Percentiles rank a stretch among this genome's conserved stretches.
These are phyloP conservation scores for Danionella dracula DNA, from an alignment of 2,797 vertebrate species.

Conservation along the genomic window DNA sequence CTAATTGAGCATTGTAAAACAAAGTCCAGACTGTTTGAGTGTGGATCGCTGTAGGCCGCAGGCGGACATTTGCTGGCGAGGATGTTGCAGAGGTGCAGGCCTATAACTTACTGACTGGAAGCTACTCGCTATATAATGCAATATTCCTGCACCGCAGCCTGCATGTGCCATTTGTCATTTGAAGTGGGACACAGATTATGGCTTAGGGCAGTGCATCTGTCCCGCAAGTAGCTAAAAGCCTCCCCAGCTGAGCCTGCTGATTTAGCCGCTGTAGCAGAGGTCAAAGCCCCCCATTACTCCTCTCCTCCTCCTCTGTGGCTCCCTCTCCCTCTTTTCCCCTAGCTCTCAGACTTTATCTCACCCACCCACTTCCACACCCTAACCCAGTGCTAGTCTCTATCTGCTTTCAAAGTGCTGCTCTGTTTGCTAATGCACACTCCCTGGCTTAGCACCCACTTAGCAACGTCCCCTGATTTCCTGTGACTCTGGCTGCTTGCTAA, in stretches of 20 bases:
- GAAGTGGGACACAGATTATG: conserved; percentile 91
- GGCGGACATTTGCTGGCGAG: conserved; percentile 63
- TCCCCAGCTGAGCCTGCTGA: conserved; percentile 87
- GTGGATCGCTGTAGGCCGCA: conserved; percentile 55
- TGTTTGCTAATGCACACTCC: conserved; percentile 29
- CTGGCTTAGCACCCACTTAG: conserved; percentile 71
- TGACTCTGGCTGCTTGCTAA: conserved; percentile 71
- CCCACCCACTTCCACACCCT: conserved; percentile 49
- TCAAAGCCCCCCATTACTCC: conserved; percentile 55
- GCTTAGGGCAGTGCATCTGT: conserved; percentile 98
- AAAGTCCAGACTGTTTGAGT: conserved; percentile 62
- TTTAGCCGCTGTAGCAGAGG: conserved; percentile 84
- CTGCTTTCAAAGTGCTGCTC: conserved; percentile 13
- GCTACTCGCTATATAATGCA: conserved; percentile 99
- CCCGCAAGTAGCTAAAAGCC: conserved; percentile 89
- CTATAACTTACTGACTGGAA: conserved; percentile 95
- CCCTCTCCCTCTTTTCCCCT: conserved; percentile 47
- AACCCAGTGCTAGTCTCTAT: conserved; percentile 1
- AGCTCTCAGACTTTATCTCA: conserved; percentile 36
- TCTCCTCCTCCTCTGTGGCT: conserved; percentile 7
- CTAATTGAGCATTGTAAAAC: conserved; percentile 74
- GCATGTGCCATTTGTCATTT: conserved; percentile 88
- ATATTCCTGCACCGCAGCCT: conserved; percentile 77
- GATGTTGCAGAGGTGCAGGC: conserved; percentile 53
- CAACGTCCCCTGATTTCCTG: conserved; percentile 74